Base-by-base conservation (phyloP, 2,113 vertebrate species). In the Oceanites oceanicus region DNA sequence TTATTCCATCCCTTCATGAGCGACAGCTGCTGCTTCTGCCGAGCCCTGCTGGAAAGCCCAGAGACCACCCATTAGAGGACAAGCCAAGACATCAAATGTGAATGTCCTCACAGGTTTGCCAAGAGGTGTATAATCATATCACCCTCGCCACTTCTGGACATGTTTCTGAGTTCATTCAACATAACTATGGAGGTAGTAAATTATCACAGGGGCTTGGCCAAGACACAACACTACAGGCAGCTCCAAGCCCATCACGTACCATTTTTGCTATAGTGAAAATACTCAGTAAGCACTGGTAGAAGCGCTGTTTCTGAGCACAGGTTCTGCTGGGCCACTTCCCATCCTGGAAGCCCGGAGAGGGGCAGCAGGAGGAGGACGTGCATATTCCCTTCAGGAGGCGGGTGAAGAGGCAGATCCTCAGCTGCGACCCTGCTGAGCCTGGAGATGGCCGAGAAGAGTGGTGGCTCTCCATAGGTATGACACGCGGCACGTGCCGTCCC, bases 321-420 rank as follows among this genome's bases (percentile, higher is more conserved):
- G 15, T 45, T 83, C 74, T 72, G 34, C 44, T 36, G 36, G 45
- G n/a, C 30, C 49, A 36, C 19, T 9, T 82, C 30, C 17, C 10
- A 0, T 32, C 34, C 32, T 44, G 67, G 47, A 63, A 27, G 9
- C 13, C 29, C 2, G 5, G 53, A 0, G 11, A 58, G 23, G 14
- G 7, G 14, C 61, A 61, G 71, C 58, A 86, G 74, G 6, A 82
- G 59, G 6, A 84, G 30, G 53, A 66, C 0, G 3, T 45, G 38
- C 42, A 18, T 17, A 27, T 47, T 75, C 26, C 40, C 25, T 56
- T 83, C 0, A 0, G 38, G 47, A 72, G 61, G 45, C 0, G 0
- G 38, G 40, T 68, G 36, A 56, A 72, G 26, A 5, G 36, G 27
- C 62, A 88, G 44, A 68, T 26, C 36, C 77, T 52, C 18, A 20